Base-by-base conservation (phyloP, 2,797 vertebrate species). In the Poecilia gillii region DNA sequence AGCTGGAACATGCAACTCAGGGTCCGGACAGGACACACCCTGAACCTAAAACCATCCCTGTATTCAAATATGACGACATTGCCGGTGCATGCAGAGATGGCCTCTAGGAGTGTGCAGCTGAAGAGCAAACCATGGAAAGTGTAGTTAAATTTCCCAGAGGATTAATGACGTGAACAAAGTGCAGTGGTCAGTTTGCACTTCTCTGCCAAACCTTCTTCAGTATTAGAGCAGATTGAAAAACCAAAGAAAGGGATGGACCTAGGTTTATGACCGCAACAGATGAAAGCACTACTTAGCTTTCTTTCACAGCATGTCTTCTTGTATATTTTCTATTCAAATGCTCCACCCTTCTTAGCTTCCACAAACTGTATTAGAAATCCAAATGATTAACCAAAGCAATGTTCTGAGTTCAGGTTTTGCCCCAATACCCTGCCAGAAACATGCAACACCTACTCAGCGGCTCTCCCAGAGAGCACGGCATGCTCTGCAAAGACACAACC, bases 111-210 rank as follows among this genome's bases (percentile, higher is more conserved):
- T 81, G 80, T 20, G 73, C 72, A 77, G 72, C 74, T 62, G 41
- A 75, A 39, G 66, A 83, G 80, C 77, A 81, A 81, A 83, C 73
- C 81, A 74, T 73, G 80, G 76, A 77, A 91, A 90, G 55, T 82
- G 75, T 57, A 88, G 83, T 87, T 89, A 91, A 93, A 92, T 78
- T 80, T 91, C 91, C 83, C 90, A 74, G 68, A 72, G 84, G 85
- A 88, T 81, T 76, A 55, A 80, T 81, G 73, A 84, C 82, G 84
- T 88, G 85, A 90, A 68, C 85, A 89, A 81, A 82, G 79, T 76
- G 85, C 78, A 82, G 85, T 83, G 80, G 82, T 79, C 89, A 85
- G 72, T 90, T 83, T 80, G 80, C 74, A 80, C 77, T 84, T 74
- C 71, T 75, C 78, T 25, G 75, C 84, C 81, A 90, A 88, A 78